Evolutionary conservation across 2,797 vertebrate species (phyloP), one percentile per base, ranked within the genome.

Genomic region (Linurgus olivaceus): DNA sequence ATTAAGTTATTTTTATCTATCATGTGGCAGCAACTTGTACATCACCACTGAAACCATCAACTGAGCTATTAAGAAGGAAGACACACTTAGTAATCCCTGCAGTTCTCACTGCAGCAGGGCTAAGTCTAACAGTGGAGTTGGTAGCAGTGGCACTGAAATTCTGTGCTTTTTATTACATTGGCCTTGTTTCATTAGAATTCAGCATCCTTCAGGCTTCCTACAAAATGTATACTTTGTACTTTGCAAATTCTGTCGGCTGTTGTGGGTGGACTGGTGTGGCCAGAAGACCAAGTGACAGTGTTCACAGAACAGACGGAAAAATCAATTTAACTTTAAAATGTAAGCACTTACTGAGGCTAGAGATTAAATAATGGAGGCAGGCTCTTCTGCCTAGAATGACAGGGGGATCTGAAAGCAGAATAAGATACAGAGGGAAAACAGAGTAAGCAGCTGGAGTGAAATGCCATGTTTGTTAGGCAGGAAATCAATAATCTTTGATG

Each of bases 1-100:
- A 77, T 86, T 96, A 88, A 66, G 71, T 72, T 94, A 90, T 94
- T 95, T 95, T 96, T 93, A 74, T 93, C 82, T 70, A 77, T 86
- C 81, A 93, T 29, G 9, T 95, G 80, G 83, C 55, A 94, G 87
- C 68, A 89, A 93, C 88, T 93, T 94, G 47, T 88, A 88, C 88
- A 96, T 90, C 90, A 72, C 83, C 72, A 87, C 62, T 76, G 89
- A 96, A 95, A 91, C 47, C 50, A 75, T 90, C 92, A 92, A 74
- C 45, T 94, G 90, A 93, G 50, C 74, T 96, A 79, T 94, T 94
- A 95, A 93, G 83, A 88, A 94, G 82, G 83, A 94, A 86, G 86
- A 92, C 37, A 82, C 81, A 58, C 77, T 91, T 93, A 94, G 90
- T 83, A 90, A 94, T 59, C 68, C 67, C 88, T 68, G 87, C 29